phyloP scores from a whole-genome alignment of 1,140 invertebrate genomes.

The Mercenaria mercenaria region DNA sequence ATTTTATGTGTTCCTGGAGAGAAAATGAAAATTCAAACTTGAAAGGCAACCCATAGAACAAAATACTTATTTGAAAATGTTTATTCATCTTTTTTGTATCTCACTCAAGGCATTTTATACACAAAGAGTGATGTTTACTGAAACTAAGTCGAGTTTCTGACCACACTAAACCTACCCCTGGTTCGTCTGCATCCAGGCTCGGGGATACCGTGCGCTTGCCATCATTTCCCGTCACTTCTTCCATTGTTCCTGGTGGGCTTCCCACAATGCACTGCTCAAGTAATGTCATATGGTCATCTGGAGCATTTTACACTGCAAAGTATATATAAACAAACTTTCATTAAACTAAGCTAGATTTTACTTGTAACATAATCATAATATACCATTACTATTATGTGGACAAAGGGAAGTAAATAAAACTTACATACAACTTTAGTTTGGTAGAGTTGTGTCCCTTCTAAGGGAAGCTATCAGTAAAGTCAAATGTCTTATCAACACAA shows the following conservation, averaged over 20 bases:
- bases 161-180: constrained; percentile 17
- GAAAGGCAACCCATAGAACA: too few species aligned
- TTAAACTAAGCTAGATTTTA: neutral
- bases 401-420: constrained; percentile 9
- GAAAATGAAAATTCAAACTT: too few species aligned
- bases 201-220: constrained; percentile 34
- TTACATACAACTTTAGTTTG: neutral
- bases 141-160: too few species aligned
- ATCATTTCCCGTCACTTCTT: constrained; percentile 32
- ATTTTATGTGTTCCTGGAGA: too few species aligned
- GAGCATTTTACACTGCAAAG: constrained; percentile 24
- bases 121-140: too few species aligned
- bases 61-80: too few species aligned
- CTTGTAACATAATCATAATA: too few species aligned
- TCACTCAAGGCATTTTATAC: too few species aligned
- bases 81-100: too few species aligned
- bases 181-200: neutral
- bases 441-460: neutral
- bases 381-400: neutral
- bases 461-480: neutral
- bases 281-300: constrained; percentile 46
- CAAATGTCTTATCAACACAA: too few species aligned
- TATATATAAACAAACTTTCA: neutral
- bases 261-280: constrained; percentile 35
- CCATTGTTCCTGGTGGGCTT: constrained; percentile 50